phyloP scores from a whole-genome alignment of 2,113 vertebrate genomes.

The Sapayoa aenigma region DNA sequence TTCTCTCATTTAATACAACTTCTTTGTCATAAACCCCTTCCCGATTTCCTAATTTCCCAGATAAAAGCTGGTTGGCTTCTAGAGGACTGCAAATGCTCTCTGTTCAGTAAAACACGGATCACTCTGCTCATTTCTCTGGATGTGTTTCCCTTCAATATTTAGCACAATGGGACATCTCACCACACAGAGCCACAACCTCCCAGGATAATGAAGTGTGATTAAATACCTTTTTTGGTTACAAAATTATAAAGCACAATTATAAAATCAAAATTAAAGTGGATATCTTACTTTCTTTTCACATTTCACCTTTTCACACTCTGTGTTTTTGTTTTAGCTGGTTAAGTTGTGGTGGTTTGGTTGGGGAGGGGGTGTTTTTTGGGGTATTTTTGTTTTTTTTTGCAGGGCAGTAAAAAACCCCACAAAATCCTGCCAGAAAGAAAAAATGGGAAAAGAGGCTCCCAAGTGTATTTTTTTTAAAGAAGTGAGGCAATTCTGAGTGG shows the following conservation, averaged over 20 bases:
- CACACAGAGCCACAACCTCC: background rate
- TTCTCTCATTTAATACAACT: background rate
- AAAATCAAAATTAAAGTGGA: background rate
- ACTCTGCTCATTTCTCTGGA: background rate
- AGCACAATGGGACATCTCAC: background rate
- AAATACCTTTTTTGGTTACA: background rate
- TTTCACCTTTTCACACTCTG: background rate
- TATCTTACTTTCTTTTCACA: background rate
- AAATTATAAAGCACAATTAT: background rate
- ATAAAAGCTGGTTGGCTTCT: background rate
- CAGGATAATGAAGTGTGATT: background rate
- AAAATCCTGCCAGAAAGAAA: background rate
- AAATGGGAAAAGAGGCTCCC: background rate
- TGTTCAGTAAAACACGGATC: background rate
- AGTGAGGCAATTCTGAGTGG: background rate
- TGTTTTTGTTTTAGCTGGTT: background rate
- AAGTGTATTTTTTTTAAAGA: background rate
- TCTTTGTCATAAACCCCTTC: background rate
- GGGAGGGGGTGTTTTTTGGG: too few species aligned
- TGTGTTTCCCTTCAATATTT: background rate
- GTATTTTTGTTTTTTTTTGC: too few species aligned
- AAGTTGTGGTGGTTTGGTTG: background rate
- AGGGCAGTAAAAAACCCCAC: fast-evolving
- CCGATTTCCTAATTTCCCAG: background rate
- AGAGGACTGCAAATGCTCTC: background rate